Conservation (phyloP, 2,888 invertebrate genomes). For the Pyralis farinalis region DNA sequence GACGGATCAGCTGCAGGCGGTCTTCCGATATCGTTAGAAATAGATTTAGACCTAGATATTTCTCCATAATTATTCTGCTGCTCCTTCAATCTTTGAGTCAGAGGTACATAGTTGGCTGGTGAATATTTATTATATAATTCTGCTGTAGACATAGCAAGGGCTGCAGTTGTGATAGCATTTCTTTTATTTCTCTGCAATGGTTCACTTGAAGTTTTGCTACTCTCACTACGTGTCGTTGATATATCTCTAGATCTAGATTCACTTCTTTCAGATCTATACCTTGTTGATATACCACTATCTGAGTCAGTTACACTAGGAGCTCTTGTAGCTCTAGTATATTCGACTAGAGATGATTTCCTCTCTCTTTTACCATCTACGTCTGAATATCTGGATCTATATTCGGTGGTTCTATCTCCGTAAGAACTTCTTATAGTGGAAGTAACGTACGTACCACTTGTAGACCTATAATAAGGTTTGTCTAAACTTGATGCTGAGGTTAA, state of each 20-base stretch:
- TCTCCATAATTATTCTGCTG: constrained; percentile 53
- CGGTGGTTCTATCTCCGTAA: constrained; percentile 58
- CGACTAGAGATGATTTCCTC: constrained; percentile 58
- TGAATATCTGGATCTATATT: constrained; percentile 56
- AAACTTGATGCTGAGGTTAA: constrained; percentile 68
- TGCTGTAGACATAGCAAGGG: constrained; percentile 81
- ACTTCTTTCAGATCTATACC: constrained; percentile 64
- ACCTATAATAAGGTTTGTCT: constrained; percentile 78
- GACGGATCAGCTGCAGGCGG: constrained; percentile 61
- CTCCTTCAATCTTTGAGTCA: constrained; percentile 64
- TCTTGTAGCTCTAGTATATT: constrained; percentile 54
- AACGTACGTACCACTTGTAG: constrained; percentile 64
- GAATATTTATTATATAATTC: constrained; percentile 89
- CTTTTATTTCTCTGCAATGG: constrained; percentile 56
- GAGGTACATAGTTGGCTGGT: constrained; percentile 86
- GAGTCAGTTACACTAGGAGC: constrained; percentile 72
- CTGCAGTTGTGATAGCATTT: constrained; percentile 69
- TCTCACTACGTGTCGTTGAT: constrained; percentile 77
- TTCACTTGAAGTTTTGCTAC: constrained; percentile 65
- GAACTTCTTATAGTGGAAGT: constrained; percentile 49
- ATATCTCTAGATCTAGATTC: constrained; percentile 78
- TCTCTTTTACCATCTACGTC: constrained; percentile 68
- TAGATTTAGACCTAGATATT: constrained; percentile 77
- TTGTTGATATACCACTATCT: constrained; percentile 62
- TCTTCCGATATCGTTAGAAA: constrained; percentile 80